These are phyloP conservation scores for Nymphalis io DNA, from an alignment of 1,140 invertebrate species.

Conservation along the genomic window DNA sequence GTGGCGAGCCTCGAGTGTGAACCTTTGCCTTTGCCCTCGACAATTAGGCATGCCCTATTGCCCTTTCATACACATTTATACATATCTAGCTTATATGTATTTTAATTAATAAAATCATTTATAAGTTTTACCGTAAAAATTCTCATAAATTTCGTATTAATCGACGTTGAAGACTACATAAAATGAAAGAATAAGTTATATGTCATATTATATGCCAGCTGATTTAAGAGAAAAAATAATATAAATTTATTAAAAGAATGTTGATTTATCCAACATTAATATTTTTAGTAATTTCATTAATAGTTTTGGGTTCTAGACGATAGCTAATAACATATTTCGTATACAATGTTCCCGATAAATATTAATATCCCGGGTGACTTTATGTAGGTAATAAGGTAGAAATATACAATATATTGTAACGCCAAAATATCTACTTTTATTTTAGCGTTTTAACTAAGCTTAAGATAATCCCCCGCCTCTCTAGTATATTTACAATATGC, in stretches of 20 bases:
- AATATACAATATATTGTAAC: neutral
- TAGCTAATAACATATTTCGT: slow-evolving; percentile 1
- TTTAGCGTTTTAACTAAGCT: neutral
- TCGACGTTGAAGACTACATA: neutral
- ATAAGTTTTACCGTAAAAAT: neutral
- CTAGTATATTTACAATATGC: no score
- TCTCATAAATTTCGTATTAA: neutral
- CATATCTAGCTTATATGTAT: neutral
- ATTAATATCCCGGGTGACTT: slow-evolving; percentile 5
- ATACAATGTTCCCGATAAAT: neutral
- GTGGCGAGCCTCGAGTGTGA: slow-evolving; percentile 54
- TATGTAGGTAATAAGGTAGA: slow-evolving; percentile 2
- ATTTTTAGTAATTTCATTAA: neutral
- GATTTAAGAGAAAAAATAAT: neutral
- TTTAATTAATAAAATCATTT: neutral
- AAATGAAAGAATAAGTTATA: neutral
- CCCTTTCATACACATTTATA: slow-evolving; percentile 38
- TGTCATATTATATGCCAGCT: neutral
- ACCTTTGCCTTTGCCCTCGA: slow-evolving; percentile 63
- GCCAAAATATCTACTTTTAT: slow-evolving; percentile 4
- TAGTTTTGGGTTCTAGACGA: neutral
- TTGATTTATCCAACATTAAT: neutral
- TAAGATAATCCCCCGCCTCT: no score
- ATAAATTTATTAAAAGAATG: neutral
- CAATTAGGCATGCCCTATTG: slow-evolving; percentile 38